Evolutionary conservation across 2,888 invertebrate genomes (phyloP).

Genomic region (Neoitamus cyanurus): DNA sequence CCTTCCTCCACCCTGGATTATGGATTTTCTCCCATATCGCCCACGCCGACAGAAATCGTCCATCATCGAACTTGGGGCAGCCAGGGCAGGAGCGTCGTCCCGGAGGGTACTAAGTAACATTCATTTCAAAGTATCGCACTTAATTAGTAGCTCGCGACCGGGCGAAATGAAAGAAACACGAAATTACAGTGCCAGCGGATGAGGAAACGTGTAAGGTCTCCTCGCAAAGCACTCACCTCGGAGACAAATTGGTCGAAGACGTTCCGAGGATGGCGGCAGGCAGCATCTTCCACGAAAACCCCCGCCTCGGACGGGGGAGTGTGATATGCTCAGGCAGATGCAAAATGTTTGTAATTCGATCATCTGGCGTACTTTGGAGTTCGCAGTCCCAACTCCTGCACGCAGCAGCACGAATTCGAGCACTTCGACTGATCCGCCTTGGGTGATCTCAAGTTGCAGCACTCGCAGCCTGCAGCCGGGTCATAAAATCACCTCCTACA

Average conservation of each 20-base stretch:
- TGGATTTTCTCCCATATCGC: neutral
- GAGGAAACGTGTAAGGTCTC: neutral
- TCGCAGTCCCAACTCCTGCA: neutral
- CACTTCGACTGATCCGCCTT: neutral
- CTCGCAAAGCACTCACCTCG: neutral
- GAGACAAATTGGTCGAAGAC: slow-evolving; percentile 15
- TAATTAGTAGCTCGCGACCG: slow-evolving; percentile 37
- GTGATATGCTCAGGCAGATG: slow-evolving; percentile 6
- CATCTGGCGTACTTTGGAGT: neutral
- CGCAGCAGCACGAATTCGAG: neutral
- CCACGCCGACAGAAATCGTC: slow-evolving; percentile 18
- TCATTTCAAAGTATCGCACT: slow-evolving; percentile 31
- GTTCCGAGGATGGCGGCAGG: neutral
- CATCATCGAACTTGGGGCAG: neutral
- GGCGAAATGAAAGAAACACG: slow-evolving; percentile 1
- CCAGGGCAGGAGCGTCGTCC: neutral
- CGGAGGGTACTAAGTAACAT: neutral
- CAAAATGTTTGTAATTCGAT: slow-evolving; percentile 14
- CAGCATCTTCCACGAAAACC: neutral
- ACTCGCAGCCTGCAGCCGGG: neutral
- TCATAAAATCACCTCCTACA: slow-evolving; percentile 18
- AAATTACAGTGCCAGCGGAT: slow-evolving; percentile 10
- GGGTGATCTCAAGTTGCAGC: slow-evolving; percentile 9
- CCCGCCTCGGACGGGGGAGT: neutral
- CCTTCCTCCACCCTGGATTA: neutral